Base-by-base conservation (phyloP, 2,888 invertebrate species). In the Netelia fuscicornis region DNA sequence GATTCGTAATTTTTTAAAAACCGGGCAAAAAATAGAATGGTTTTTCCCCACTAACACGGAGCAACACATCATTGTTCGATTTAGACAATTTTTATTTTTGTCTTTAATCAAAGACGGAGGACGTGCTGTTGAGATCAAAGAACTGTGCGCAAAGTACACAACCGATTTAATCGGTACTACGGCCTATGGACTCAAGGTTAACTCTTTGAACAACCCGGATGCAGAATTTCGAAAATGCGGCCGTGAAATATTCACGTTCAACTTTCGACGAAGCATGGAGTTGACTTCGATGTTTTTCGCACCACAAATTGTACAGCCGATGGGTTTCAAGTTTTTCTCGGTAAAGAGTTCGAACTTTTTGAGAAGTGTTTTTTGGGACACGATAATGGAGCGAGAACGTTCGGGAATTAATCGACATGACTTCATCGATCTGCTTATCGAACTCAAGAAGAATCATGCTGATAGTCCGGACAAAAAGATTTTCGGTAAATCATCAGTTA, bases 121-220 rank as follows among this genome's bases (percentile, higher is more conserved):
- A 10, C 84, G 86, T n/a, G 48, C 23, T 1, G 0, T 93, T 3
- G 93, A 93, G 54, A 25, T 92, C 8, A 93, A 92, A 80, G 91
- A 93, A n/a, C 77, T 92, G 2, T 88, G 87, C 44, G 92, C 91
- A 0, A 92, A 89, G 70, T 92, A 90, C 56, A 90, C 92, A 0
- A 93, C 93, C 2, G 95, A 95, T 86, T 91, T 95, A 1, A 94
- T 95, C 80, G 94, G 94, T 5, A 94, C 94, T 0, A 94, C 94
- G 1, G 95, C 95, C 0, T 95, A 92, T 64, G 95, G 95, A 0
- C 90, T 95, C 0, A 91, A 93, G 72, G 94, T 94, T 0, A 95
- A 95, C 83, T 94, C 94, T 1, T 89, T 95, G 20, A 92, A 91
- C n/a, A 89, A 94, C 70, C 93, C 94, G 0, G 90, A 95, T 11